phyloP scores from a whole-genome alignment of 2,888 invertebrate genomes.

The Mesoligia furuncula region DNA sequence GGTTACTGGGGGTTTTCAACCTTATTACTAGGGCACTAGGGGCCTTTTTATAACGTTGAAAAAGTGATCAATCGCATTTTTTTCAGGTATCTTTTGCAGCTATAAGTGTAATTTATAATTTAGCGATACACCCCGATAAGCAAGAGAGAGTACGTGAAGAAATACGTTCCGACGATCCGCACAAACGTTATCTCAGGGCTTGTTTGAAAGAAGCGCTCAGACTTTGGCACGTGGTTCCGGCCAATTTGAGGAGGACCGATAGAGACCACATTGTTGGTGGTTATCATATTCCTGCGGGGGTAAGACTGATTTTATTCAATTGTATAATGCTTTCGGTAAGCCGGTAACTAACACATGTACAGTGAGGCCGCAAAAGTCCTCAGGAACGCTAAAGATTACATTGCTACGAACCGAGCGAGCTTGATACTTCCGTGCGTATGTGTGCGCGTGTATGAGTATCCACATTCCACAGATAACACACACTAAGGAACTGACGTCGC shows the following conservation, averaged over 20 bases:
- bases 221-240: conserved; percentile 80
- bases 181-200: conserved; percentile 89
- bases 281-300: conserved; percentile 85
- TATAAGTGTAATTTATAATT: conserved; percentile 86
- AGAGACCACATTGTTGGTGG: conserved; percentile 84
- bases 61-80: not conserved
- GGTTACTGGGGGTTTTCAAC: not conserved
- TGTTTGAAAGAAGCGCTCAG: conserved; percentile 92
- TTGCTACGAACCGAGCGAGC: no score
- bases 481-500: no score
- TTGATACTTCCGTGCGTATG: no score
- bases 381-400: no score
- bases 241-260: conserved; percentile 80
- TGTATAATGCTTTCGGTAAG: not conserved
- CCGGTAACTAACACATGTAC: not conserved
- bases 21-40: not conserved
- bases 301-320: conserved; percentile 67
- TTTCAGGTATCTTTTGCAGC: conserved; percentile 84
- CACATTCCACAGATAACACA: no score
- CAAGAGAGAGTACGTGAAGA: conserved; percentile 88
- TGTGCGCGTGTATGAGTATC: no score
- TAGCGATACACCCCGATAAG: conserved; percentile 88
- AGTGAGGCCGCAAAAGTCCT: no score
- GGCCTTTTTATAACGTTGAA: not conserved
- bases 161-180: conserved; percentile 73